Base-by-base conservation (phyloP, 2,888 invertebrate genomes). In the Pemphredon lugubris region DNA sequence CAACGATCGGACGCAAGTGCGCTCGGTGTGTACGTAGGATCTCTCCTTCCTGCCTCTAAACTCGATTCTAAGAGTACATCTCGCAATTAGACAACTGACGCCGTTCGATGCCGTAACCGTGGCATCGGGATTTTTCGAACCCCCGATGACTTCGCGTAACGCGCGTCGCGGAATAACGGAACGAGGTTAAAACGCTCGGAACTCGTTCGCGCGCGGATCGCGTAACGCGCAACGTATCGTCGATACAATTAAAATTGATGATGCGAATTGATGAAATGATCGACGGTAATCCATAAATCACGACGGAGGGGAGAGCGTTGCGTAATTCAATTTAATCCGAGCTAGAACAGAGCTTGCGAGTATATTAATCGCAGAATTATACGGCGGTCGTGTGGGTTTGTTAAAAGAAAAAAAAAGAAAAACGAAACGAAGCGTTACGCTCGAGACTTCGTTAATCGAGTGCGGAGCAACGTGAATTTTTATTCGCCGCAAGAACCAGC, bases 151-250 rank as follows among this genome's bases (percentile, higher is more conserved):
- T 13, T 23, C 6, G 20, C 18, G 42, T 34, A 23, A n/a, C 16
- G 11, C n/a, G 11, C 2, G 14, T 34, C 20, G 34, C 42, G 48
- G n/a, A 40, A 45, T 18, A 44, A 32, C 50, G 42, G 16, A 26
- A 45, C 30, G 18, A 73, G 67, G 77, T 73, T 26, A 39, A 30
- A 7, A n/a, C 21, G 16, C 21, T 63, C 32, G n/a, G 7, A 63
- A 23, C 26, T 20, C 37, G 40, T 48, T 37, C 16, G 4, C 44
- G 21, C 26, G 13, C 20, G 45, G n/a, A n/a, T 11, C 18, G 0
- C 47, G 37, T 20, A 20, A 42, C 20, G 48, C 13, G 11, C n/a
- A 9, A 37, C 32, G 20, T 14, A 32, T 16, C 51, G 51, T 11
- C 21, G 4, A 18, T 42, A 42, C 11, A 42, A 42, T 42, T 42